These are phyloP conservation scores for Phoebastria nigripes DNA, from an alignment of 2,797 vertebrate species.

Conservation along the genomic window DNA sequence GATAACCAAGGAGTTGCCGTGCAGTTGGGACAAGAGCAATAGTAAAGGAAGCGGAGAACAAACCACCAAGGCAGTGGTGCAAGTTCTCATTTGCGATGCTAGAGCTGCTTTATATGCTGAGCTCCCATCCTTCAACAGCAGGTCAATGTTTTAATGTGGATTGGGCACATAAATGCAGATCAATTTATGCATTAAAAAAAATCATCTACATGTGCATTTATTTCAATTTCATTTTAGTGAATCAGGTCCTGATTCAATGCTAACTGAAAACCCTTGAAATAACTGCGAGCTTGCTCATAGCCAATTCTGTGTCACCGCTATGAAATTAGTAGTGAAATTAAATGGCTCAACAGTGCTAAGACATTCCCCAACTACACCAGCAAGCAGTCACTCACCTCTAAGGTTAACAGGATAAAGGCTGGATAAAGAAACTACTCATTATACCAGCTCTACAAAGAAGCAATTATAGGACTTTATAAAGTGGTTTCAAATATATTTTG, in stretches of 20 bases:
- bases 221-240: constrained; percentile 71
- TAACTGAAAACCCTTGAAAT: constrained; percentile 63
- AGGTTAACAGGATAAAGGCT: constrained; percentile 84
- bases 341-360: constrained; percentile 62
- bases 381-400: constrained; percentile 71
- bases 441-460: constrained; percentile 78
- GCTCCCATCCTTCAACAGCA: constrained; percentile 54
- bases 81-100: constrained; percentile 7
- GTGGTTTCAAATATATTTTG: constrained; percentile 83
- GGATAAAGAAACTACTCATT: constrained; percentile 81
- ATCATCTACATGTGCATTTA: constrained; percentile 58
- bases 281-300: constrained; percentile 51
- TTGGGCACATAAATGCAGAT: constrained; percentile 56
- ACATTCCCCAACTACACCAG: constrained; percentile 66
- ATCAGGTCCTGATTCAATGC: constrained; percentile 46
- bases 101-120: constrained; percentile 19
- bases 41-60: accelerated
- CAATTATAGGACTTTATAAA: constrained; percentile 83
- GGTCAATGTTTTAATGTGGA: constrained; percentile 53
- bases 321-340: constrained; percentile 71
- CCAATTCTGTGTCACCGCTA: constrained; percentile 53
- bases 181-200: constrained; percentile 59
- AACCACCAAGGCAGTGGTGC: accelerated
- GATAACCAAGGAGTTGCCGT: background rate
- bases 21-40: background rate